A percentile compares a stretch with the other conserved stretches of the same genome.
Conservation (phyloP, 2,888 invertebrate genomes). For the Chalcis sispes region DNA sequence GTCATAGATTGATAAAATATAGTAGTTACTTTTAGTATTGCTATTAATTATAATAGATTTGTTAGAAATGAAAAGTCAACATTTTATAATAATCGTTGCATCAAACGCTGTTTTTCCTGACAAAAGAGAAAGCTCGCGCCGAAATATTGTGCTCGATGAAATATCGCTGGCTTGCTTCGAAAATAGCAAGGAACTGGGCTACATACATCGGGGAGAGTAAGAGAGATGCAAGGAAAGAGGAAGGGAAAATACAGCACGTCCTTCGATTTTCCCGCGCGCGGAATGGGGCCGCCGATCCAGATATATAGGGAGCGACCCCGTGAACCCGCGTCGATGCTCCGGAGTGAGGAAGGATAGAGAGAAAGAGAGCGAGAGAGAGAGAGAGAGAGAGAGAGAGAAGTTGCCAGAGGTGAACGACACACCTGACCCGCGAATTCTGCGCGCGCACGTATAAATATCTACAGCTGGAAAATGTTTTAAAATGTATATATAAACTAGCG, state of each 20-base stretch:
- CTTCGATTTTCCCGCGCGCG: slow-evolving; percentile 50
- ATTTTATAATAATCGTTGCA: no score
- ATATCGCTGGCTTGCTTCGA: neutral
- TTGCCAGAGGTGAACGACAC: slow-evolving; percentile 9
- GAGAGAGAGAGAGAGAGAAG: slow-evolving; percentile 25
- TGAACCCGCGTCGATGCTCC: slow-evolving; percentile 42
- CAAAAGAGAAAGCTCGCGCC: no score
- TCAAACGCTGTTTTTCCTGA: no score
- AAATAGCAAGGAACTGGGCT: neutral
- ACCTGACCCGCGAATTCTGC: neutral
- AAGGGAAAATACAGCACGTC: slow-evolving; percentile 39
- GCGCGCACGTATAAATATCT: no score
- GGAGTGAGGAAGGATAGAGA: neutral
- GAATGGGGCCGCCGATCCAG: slow-evolving; percentile 54
- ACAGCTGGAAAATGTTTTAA: no score
- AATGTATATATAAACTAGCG: no score
- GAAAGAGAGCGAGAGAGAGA: slow-evolving; percentile 1
- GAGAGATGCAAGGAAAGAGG: slow-evolving; percentile 11
- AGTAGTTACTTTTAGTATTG: no score
- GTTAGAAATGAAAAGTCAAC: no score
- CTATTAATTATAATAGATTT: no score
- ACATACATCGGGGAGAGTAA: neutral
- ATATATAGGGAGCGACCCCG: slow-evolving; percentile 48
- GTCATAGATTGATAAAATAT: no score
- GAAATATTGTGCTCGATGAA: neutral